Base-by-base conservation (phyloP, 2,888 invertebrate genomes). In the Pseudoips prasinana region DNA sequence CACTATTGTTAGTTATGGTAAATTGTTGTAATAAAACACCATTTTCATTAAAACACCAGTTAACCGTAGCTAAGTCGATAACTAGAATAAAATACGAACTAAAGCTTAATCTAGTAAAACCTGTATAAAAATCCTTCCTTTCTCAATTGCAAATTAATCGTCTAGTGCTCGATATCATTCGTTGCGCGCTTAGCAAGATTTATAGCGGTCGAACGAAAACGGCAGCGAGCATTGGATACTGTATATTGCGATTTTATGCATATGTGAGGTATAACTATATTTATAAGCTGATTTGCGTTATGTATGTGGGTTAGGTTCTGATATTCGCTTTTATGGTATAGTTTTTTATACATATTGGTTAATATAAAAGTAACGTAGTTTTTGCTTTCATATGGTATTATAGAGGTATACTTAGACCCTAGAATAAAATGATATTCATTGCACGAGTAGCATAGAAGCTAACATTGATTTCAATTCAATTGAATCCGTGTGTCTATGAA, bases 1-100 rank as follows among this genome's bases (percentile, higher is more conserved):
- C n/a, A n/a, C n/a, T n/a, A n/a, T n/a, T n/a, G n/a, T n/a, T n/a
- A n/a, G n/a, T n/a, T n/a, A n/a, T n/a, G n/a, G n/a, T n/a, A n/a
- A n/a, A n/a, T n/a, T n/a, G n/a, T n/a, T n/a, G n/a, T n/a, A n/a
- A n/a, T n/a, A n/a, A n/a, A n/a, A 40, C 68, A 64, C 70, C 73
- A 76, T 75, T 73, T 70, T 73, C 76, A 76, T 60, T 55, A 46
- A 43, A 44, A 42, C 56, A 43, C 33, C 37, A 44, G 41, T 48
- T 60, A 58, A 54, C 50, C 51, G 62, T 20, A 17, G 38, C 40
- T 44, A 44, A 46, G 43, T 2, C 25, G 42, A 48, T 46, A 32
- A 27, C 17, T 26, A 8, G 7, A 52, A 17, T 29, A 25, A 14
- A 14, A 14, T 14, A 14, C 14, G 14, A 3, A 14, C 3, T 14